These are phyloP conservation scores for Carposina sasakii DNA, from an alignment of 1,140 invertebrate genomes.

Conservation along the genomic window DNA sequence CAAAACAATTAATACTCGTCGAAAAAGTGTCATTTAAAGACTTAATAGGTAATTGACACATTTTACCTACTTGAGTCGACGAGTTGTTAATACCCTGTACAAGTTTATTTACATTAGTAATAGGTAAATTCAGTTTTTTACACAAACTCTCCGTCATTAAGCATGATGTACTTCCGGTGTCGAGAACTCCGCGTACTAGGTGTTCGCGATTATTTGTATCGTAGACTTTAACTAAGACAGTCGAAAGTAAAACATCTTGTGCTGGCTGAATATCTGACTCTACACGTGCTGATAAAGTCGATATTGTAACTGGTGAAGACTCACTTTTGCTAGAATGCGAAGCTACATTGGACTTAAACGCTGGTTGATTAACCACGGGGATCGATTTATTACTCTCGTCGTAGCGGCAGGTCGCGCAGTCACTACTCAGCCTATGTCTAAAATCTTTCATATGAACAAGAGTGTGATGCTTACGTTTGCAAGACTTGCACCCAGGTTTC, in stretches of 20 bases:
- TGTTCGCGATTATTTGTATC: neutral
- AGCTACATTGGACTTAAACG: neutral
- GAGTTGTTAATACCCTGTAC: neutral
- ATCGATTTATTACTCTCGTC: neutral
- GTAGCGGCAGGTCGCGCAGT: no score
- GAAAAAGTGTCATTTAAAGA: neutral
- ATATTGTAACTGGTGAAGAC: neutral
- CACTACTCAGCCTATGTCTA: neutral
- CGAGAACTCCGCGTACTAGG: slow-evolving; percentile 3
- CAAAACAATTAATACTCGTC: neutral
- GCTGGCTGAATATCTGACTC: neutral
- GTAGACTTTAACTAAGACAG: slow-evolving; percentile 4
- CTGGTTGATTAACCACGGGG: no score
- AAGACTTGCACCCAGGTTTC: neutral
- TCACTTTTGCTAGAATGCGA: no score
- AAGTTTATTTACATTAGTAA: neutral
- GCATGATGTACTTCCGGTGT: neutral
- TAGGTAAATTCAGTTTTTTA: neutral
- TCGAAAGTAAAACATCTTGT: slow-evolving; percentile 8
- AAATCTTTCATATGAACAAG: neutral
- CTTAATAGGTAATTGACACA: neutral
- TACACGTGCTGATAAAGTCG: neutral
- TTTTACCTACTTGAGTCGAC: neutral
- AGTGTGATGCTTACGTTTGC: slow-evolving; percentile 2
- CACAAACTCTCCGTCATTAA: slow-evolving; percentile 6